A percentile compares a stretch with the other conserved stretches of the same genome.
phyloP scores from a whole-genome alignment of 2,113 vertebrate genomes.

The Sprattus sprattus region DNA sequence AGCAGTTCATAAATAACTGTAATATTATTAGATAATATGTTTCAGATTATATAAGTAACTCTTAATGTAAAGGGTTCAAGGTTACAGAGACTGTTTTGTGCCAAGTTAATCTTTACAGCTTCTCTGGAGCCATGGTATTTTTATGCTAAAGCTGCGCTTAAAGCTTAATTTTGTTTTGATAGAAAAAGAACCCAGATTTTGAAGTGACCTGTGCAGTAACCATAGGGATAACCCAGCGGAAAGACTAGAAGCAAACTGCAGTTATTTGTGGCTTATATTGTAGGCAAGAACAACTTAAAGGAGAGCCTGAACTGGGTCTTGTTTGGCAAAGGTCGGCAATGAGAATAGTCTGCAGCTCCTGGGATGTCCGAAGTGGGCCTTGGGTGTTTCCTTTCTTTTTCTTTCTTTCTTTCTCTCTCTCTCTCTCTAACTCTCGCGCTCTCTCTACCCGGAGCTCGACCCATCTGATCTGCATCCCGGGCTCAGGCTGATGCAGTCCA shows the following conservation, averaged over 20 bases:
- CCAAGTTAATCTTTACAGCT: not conserved
- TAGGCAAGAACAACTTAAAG: not conserved
- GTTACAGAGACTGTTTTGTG: conserved; percentile 10
- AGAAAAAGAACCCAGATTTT: not conserved
- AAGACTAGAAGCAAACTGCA: conserved; percentile 6
- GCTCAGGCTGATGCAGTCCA: conserved; percentile 46
- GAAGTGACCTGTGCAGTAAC: not conserved
- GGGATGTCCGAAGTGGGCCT: not conserved
- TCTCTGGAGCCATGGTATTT: not conserved
- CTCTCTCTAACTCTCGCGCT: not conserved
- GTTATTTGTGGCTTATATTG: not conserved
- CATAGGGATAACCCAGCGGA: not conserved
- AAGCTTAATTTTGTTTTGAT: not conserved
- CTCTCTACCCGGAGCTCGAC: not conserved
- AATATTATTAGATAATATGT: conserved; percentile 12
- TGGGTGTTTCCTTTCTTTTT: not conserved
- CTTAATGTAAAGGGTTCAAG: not conserved
- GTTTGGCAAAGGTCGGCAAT: not conserved
- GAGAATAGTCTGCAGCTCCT: not conserved
- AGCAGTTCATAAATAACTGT: not conserved
- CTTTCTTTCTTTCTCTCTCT: not conserved
- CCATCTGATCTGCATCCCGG: conserved; percentile 36
- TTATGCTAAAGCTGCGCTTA: not conserved
- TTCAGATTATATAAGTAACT: not conserved
- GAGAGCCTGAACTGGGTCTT: not conserved